These are phyloP conservation scores for Hycleus cichorii DNA, from an alignment of 1,140 invertebrate genomes.

Conservation along the genomic window DNA sequence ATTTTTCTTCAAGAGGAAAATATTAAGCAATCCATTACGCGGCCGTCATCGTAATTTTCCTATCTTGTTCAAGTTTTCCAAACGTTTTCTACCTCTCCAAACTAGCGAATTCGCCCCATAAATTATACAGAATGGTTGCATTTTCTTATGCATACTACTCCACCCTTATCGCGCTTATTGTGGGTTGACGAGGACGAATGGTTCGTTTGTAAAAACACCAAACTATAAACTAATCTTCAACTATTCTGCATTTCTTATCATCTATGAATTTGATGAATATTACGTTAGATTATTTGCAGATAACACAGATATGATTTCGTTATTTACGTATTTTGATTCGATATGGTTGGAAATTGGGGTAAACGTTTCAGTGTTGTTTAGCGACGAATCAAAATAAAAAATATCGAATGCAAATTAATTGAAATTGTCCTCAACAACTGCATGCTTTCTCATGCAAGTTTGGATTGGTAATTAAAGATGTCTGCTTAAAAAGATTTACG, in stretches of 20 bases:
- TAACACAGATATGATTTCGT: no score
- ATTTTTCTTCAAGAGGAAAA: not conserved
- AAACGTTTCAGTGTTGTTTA: no score
- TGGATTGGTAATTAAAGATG: slow-evolving; percentile 16
- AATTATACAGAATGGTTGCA: not conserved
- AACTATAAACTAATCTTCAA: no score
- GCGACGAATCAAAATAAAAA: slow-evolving; percentile 12
- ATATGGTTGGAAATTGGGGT: no score
- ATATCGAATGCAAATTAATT: slow-evolving; percentile 36
- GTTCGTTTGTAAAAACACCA: no score
- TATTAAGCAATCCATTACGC: not conserved
- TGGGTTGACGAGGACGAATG: no score
- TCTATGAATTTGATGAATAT: no score
- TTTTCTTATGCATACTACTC: not conserved
- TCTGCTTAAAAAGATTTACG: no score
- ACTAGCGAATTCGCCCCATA: not conserved
- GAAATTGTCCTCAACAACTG: slow-evolving; percentile 34
- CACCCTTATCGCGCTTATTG: no score
- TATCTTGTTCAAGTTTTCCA: not conserved
- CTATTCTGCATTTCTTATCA: no score
- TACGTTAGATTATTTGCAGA: no score
- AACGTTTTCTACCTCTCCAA: not conserved
- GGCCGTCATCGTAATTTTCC: not conserved
- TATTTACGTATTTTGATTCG: no score
- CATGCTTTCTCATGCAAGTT: slow-evolving; percentile 21